phyloP scores from a whole-genome alignment of 2,888 invertebrate genomes.

The Ornithoptera alexandrae region DNA sequence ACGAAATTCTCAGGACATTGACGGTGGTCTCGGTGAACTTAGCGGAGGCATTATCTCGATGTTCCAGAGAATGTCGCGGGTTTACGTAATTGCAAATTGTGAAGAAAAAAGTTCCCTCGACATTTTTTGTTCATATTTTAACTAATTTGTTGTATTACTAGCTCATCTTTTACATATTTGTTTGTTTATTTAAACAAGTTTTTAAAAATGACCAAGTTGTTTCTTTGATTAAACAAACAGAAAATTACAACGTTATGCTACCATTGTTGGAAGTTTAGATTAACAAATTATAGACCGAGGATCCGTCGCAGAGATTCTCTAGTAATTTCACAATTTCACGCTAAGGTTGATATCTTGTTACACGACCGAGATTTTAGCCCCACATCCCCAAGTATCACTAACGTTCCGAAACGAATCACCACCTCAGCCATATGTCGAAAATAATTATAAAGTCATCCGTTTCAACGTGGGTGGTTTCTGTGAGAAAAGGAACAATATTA shows the following conservation, averaged over 20 bases:
- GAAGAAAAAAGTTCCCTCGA: background rate
- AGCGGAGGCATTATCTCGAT: conserved; percentile 54
- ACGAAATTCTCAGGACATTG: conserved; percentile 58
- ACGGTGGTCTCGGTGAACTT: conserved; percentile 46
- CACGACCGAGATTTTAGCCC: conserved; percentile 60
- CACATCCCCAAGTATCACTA: conserved; percentile 61
- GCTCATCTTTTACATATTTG: too few relatives aligned
- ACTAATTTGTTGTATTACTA: background rate
- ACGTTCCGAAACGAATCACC: conserved; percentile 69
- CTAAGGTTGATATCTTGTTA: conserved; percentile 71
- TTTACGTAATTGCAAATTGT: conserved; percentile 49
- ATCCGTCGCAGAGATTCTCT: conserved; percentile 47
- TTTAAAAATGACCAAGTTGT: background rate
- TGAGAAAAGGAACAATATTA: conserved; percentile 53
- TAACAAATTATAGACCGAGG: conserved; percentile 28
- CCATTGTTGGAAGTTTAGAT: background rate
- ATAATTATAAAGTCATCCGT: conserved; percentile 70
- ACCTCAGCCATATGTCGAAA: conserved; percentile 64
- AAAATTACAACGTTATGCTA: background rate
- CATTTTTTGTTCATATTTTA: too few relatives aligned
- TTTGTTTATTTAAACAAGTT: too few relatives aligned
- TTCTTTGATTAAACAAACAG: background rate
- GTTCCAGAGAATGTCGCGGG: conserved; percentile 47
- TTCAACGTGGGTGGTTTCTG: conserved; percentile 50
- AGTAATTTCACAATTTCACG: conserved; percentile 78